Percentiles rank a stretch among this genome's conserved stretches.
phyloP scores from a whole-genome alignment of 2,113 vertebrate genomes.

The Raja brachyura region DNA sequence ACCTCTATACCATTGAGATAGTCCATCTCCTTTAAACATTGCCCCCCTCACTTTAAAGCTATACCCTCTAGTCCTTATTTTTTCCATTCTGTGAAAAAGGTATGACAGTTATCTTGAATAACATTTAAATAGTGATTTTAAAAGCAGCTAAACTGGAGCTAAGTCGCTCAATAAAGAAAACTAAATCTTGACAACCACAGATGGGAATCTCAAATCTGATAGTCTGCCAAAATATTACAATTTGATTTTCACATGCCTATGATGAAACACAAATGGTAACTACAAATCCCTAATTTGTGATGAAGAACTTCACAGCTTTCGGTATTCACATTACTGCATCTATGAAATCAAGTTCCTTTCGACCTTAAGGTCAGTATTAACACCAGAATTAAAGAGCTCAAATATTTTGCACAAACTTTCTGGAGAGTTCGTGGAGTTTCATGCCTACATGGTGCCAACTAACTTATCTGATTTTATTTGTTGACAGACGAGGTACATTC shows the following conservation, averaged over 20 bases:
- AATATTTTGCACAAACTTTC: not conserved
- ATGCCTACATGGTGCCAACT: not conserved
- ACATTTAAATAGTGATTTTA: too few species aligned
- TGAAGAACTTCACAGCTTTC: not conserved
- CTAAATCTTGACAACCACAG: not conserved
- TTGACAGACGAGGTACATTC: constrained; percentile 52
- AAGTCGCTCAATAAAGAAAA: not conserved
- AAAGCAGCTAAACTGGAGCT: not conserved
- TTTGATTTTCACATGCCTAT: not conserved
- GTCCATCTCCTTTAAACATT: too few species aligned
- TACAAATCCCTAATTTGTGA: not conserved
- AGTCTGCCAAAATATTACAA: too few species aligned
- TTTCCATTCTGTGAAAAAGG: too few species aligned
- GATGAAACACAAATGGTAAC: not conserved
- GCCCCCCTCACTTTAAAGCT: too few species aligned
- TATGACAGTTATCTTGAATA: too few species aligned
- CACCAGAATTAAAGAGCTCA: not conserved
- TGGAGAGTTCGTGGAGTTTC: constrained; percentile 41
- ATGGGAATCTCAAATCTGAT: not conserved
- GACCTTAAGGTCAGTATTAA: not conserved
- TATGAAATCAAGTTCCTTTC: not conserved
- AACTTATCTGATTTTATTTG: constrained; percentile 46
- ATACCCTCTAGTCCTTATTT: too few species aligned
- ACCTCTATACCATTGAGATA: too few species aligned
- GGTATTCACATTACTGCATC: not conserved